phyloP scores from a whole-genome alignment of 1,140 invertebrate genomes.

The Leptinotarsa defecta region DNA sequence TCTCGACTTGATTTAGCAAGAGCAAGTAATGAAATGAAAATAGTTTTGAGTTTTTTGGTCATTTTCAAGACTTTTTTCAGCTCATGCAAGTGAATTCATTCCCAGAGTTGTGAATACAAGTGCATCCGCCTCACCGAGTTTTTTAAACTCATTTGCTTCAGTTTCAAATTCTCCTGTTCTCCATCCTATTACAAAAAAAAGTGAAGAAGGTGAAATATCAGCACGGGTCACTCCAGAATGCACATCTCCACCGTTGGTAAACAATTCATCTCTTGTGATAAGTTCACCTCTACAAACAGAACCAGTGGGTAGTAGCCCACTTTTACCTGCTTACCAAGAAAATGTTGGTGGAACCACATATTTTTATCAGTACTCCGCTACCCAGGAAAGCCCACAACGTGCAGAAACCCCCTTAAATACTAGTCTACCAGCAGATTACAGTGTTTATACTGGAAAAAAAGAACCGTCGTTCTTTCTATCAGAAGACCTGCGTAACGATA shows the following conservation, averaged over 20 bases:
- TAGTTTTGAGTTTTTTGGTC: conserved; percentile 7
- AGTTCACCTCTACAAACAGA: conserved; percentile 23
- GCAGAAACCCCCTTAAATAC: conserved; percentile 31
- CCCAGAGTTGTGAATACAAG: conserved; percentile 37
- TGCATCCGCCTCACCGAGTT: conserved; percentile 33
- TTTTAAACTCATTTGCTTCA: conserved; percentile 23
- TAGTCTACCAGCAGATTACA: conserved; percentile 55
- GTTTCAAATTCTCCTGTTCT: conserved; percentile 26
- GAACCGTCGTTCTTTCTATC: conserved; percentile 73
- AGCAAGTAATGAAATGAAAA: conserved; percentile 36
- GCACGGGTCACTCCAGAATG: conserved; percentile 30
- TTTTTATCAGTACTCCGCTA: conserved; percentile 73
- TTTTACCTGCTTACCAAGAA: conserved; percentile 65
- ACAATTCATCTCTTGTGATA: conserved; percentile 22
- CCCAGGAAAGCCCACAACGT: conserved; percentile 31
- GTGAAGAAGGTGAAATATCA: conserved; percentile 31
- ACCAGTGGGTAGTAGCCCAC: conserved; percentile 13
- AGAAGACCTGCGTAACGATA: conserved; percentile 75
- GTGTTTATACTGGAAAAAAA: conserved; percentile 66
- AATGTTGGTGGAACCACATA: conserved; percentile 94
- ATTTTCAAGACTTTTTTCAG: conserved; percentile 32
- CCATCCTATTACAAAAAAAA: conserved; percentile 35
- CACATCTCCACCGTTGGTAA: conserved; percentile 27
- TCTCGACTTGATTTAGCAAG: conserved; percentile 38
- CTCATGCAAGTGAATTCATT: conserved; percentile 38